Percentiles rank a stretch among this genome's conserved stretches.
Evolutionary conservation across 2,888 invertebrate genomes (phyloP).

Genomic region (Dexiosoma caninum): DNA sequence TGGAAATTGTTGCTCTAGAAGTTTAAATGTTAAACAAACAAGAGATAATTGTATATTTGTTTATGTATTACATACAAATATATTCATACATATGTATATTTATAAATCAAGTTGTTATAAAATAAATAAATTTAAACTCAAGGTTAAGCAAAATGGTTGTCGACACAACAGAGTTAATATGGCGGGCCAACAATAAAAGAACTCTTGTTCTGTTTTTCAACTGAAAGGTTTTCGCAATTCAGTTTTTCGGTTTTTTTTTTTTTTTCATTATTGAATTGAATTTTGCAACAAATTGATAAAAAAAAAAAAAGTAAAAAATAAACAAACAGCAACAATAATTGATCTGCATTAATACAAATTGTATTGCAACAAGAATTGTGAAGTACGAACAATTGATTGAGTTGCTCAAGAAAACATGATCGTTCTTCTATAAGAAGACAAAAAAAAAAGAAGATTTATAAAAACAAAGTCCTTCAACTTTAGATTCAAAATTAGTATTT

Average conservation of each 20-base stretch:
- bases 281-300: constrained; percentile 32
- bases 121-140: constrained; percentile 46
- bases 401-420: constrained; percentile 49
- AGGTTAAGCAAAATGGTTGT: constrained; percentile 43
- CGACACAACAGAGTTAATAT: constrained; percentile 10
- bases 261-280: too few relatives aligned
- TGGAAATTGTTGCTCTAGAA: constrained; percentile 48
- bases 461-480: background rate
- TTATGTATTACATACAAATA: too few relatives aligned
- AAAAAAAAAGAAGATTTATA: background rate
- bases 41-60: too few relatives aligned
- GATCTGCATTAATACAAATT: constrained; percentile 50
- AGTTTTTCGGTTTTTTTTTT: background rate
- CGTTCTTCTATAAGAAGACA: constrained; percentile 1
- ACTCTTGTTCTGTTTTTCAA: constrained; percentile 23
- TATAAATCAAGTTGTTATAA: constrained; percentile 3
- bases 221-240: constrained; percentile 10
- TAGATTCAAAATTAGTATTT: too few relatives aligned
- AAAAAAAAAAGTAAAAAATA: background rate
- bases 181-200: constrained; percentile 16
- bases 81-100: too few relatives aligned
- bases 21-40: constrained; percentile 27
- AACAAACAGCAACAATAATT: constrained; percentile 31
- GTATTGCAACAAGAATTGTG: constrained; percentile 16
- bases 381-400: constrained; percentile 46